phyloP scores from a whole-genome alignment of 2,113 vertebrate genomes.

The Sinocyclocheilus grahami region DNA sequence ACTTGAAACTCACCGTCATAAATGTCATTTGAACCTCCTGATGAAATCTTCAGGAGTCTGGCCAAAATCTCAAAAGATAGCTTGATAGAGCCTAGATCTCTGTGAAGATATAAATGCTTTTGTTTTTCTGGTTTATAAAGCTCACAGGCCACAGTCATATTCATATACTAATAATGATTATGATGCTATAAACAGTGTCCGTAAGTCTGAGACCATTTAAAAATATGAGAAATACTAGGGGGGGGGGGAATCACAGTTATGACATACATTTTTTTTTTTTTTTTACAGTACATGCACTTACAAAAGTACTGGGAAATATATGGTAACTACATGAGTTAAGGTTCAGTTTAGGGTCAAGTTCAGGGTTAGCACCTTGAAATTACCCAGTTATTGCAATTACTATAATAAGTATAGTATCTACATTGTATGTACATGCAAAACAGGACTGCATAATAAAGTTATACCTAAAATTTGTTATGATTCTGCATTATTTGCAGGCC shows the following conservation, averaged over 20 bases:
- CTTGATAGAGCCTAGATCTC: conserved; percentile 74
- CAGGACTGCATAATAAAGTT: neutral
- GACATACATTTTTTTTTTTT: neutral
- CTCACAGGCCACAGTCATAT: neutral
- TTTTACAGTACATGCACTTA: too few relatives aligned
- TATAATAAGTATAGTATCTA: neutral
- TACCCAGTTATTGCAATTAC: neutral
- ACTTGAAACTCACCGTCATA: conserved; percentile 69
- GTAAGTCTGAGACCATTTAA: neutral
- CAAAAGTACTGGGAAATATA: too few relatives aligned
- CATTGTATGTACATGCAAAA: neutral
- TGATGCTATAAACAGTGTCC: neutral
- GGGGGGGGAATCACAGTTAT: neutral
- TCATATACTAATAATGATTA: neutral
- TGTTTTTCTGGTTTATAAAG: neutral
- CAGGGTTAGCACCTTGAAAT: neutral
- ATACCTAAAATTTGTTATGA: neutral
- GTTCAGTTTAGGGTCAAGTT: too few relatives aligned
- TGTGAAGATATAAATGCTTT: conserved; percentile 44
- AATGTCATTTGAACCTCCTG: conserved; percentile 52
- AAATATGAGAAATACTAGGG: neutral
- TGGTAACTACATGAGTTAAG: neutral
- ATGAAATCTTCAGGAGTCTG: conserved; percentile 59
- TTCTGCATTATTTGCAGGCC: neutral
- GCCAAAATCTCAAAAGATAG: conserved; percentile 65